Percentiles rank a stretch among this genome's conserved stretches.
phyloP scores from a whole-genome alignment of 2,797 vertebrate genomes.

The Masticophis lateralis region DNA sequence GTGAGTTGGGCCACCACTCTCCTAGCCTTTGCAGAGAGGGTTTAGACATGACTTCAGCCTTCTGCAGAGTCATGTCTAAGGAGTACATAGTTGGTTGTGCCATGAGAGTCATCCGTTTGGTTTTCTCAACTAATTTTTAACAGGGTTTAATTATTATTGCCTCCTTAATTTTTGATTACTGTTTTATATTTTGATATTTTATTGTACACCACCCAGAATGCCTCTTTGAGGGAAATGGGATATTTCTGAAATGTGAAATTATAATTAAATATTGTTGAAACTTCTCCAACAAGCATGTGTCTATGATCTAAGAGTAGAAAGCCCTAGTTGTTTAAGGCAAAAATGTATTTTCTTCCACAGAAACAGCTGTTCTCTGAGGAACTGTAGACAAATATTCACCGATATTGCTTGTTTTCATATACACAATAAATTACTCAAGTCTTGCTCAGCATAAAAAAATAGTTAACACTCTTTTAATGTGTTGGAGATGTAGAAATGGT shows the following conservation, averaged over 20 bases:
- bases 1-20: not conserved
- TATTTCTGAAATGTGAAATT: not conserved
- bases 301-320: not conserved
- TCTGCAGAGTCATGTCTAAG: not conserved
- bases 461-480: constrained; percentile 6
- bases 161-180: not conserved
- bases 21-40: not conserved
- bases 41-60: not conserved
- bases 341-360: not conserved
- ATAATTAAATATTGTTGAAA: not conserved
- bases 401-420: not conserved
- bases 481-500: not conserved
- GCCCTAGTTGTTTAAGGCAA: not conserved
- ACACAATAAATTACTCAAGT: not conserved
- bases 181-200: not conserved
- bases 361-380: not conserved
- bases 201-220: not conserved
- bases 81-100: not conserved
- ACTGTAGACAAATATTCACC: not conserved
- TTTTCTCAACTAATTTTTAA: not conserved
- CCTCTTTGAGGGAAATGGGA: not conserved
- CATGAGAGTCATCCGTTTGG: not conserved
- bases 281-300: not conserved
- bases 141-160: not conserved
- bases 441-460: not conserved